A percentile compares a stretch with the other conserved stretches of the same genome.
Evolutionary conservation across 2,797 vertebrate genomes (phyloP).

Genomic region (Anabas testudineus): DNA sequence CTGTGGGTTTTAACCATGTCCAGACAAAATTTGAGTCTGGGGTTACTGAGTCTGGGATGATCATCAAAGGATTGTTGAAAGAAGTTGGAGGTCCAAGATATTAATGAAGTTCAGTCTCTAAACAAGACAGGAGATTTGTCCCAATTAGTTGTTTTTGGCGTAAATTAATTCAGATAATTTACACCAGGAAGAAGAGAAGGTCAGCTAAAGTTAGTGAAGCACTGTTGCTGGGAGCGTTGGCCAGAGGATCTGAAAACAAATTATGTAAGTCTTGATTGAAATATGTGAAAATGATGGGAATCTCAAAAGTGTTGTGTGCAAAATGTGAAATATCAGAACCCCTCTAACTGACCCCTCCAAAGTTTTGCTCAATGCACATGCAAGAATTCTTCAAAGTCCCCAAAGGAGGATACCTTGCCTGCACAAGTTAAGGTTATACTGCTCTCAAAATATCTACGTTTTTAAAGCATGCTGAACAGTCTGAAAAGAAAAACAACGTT

Average conservation of each 20-base stretch:
- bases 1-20: slow-evolving; percentile 22
- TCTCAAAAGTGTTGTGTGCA: neutral
- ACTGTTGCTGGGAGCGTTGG: neutral
- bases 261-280: neutral
- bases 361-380: neutral
- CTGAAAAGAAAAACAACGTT: no score
- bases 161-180: slow-evolving; percentile 10
- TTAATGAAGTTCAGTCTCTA: neutral
- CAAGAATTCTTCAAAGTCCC: neutral
- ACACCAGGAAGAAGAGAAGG: neutral
- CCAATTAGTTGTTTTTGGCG: slow-evolving; percentile 31
- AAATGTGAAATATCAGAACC: neutral
- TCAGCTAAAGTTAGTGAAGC: slow-evolving; percentile 5
- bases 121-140: slow-evolving; percentile 27
- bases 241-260: neutral
- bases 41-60: neutral
- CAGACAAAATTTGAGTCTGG: slow-evolving; percentile 10
- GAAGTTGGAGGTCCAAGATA: slow-evolving; percentile 15
- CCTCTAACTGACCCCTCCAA: neutral
- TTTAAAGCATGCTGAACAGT: neutral
- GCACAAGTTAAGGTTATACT: neutral
- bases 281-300: neutral
- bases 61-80: slow-evolving; percentile 10
- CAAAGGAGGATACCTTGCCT: neutral
- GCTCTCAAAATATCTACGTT: no score